Evolutionary conservation across 1,140 invertebrate species (phyloP), one percentile per base, ranked within the genome.

Genomic region (Pseudomyrmex pallidus): DNA sequence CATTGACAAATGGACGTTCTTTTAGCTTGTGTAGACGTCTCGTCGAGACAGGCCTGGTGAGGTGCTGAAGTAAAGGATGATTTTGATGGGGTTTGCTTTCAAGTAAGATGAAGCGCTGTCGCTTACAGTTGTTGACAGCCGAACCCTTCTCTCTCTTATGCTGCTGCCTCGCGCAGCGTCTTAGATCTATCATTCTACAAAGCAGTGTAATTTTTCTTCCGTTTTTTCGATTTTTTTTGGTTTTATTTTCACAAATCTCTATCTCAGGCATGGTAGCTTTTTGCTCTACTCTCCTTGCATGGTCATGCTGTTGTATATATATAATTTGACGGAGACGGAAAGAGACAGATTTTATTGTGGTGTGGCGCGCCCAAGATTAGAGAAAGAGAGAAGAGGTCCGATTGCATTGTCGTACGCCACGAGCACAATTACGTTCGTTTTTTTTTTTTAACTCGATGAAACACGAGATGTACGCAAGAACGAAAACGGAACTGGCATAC

Each of bases 21-120:
- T 93, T 90, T 93, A 93, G 93, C 90, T 92, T 92, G 92, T 87
- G 90, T 93, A 88, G 91, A 93, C 78, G 90, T 92, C 59, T 91
- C 91, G 88, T 91, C 91, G 83, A 91, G 92, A 85, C 90, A 93
- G 87, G 90, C 92, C 89, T 93, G 92, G 90, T 92, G 90, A 91
- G 88, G 74, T 82, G 87, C 87, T 84, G 83, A 89, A 89, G 78
- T 89, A 89, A 84, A 87, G 85, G 88, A 63, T 80, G 88, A 89
- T 82, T 86, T 84, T 82, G 83, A 66, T 85, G 63, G 56, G 82
- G 57, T 86, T 90, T 86, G 70, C 54, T 86, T 86, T 86, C 85
- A 90, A 87, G 82, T 82, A 87, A 86, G 83, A 86, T 72, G 50
- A 72, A 90, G 83, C 83, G 83, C 83, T 87, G 80, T 84, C 77